phyloP scores from a whole-genome alignment of 2,797 vertebrate species.

The Ammospiza maritima region DNA sequence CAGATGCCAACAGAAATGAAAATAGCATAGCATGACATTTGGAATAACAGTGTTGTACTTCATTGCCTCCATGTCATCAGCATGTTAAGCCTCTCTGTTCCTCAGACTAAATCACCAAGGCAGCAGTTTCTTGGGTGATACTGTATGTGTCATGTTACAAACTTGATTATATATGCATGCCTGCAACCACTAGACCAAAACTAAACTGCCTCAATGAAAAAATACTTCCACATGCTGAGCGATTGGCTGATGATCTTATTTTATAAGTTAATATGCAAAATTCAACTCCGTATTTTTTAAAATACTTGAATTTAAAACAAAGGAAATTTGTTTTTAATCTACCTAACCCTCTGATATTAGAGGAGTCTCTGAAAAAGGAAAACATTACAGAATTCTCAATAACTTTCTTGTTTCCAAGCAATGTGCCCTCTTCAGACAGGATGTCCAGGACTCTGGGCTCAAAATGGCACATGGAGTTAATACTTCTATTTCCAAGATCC shows the following conservation, averaged over 20 bases:
- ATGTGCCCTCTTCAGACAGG: background rate
- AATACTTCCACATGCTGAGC: background rate
- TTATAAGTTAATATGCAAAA: background rate
- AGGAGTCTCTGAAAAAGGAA: background rate
- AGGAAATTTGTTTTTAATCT: background rate
- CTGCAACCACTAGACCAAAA: background rate
- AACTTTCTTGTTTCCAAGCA: background rate
- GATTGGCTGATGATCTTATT: background rate
- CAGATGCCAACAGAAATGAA: conserved; percentile 66
- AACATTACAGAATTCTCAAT: background rate
- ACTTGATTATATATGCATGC: background rate
- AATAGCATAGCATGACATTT: conserved; percentile 59
- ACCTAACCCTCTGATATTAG: background rate
- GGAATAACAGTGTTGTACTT: conserved; percentile 72
- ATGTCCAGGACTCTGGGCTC: background rate
- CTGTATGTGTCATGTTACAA: conserved; percentile 10
- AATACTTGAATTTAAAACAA: background rate
- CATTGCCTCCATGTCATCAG: conserved; percentile 69
- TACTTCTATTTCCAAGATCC: conserved; percentile 40
- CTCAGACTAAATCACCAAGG: conserved; percentile 54
- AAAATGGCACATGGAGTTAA: conserved; percentile 37
- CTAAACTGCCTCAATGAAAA: background rate
- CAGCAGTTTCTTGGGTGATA: conserved; percentile 24
- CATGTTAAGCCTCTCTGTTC: conserved; percentile 48
- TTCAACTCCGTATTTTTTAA: background rate